A percentile compares a stretch with the other conserved stretches of the same genome.
phyloP scores from a whole-genome alignment of 1,140 invertebrate species.

The Oryctes rhinoceros region DNA sequence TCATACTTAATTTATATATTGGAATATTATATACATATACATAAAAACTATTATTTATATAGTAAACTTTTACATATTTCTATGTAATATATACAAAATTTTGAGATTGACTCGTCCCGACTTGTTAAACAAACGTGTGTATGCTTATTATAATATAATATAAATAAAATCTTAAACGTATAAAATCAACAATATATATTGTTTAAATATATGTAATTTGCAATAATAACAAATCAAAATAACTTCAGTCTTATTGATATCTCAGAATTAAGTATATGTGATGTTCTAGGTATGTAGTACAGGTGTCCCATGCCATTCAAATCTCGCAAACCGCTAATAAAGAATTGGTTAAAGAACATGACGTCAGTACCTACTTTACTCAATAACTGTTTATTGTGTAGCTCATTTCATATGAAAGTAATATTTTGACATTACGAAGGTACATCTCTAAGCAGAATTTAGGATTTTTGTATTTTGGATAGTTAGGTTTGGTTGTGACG shows the following conservation, averaged over 20 bases:
- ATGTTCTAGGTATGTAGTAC: not conserved
- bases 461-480: too few relatives aligned
- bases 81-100: conserved; percentile 19
- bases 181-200: conserved; percentile 31
- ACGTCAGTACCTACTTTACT: too few relatives aligned
- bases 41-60: conserved; percentile 7
- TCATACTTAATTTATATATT: not conserved
- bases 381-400: too few relatives aligned
- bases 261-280: not conserved
- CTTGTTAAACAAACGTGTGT: too few relatives aligned
- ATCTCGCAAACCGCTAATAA: too few relatives aligned
- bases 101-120: too few relatives aligned
- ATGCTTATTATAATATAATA: not conserved
- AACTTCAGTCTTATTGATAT: conserved; percentile 19
- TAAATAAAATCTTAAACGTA: conserved; percentile 32
- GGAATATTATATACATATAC: conserved; percentile 16
- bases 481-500: too few relatives aligned
- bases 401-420: too few relatives aligned
- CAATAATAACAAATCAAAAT: conserved; percentile 30
- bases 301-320: not conserved
- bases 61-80: conserved; percentile 7
- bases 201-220: conserved; percentile 23
- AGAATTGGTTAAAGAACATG: too few relatives aligned
- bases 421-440: too few relatives aligned
- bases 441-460: too few relatives aligned